phyloP scores from a whole-genome alignment of 2,888 invertebrate genomes.

The Hirudinaria manillensis region DNA sequence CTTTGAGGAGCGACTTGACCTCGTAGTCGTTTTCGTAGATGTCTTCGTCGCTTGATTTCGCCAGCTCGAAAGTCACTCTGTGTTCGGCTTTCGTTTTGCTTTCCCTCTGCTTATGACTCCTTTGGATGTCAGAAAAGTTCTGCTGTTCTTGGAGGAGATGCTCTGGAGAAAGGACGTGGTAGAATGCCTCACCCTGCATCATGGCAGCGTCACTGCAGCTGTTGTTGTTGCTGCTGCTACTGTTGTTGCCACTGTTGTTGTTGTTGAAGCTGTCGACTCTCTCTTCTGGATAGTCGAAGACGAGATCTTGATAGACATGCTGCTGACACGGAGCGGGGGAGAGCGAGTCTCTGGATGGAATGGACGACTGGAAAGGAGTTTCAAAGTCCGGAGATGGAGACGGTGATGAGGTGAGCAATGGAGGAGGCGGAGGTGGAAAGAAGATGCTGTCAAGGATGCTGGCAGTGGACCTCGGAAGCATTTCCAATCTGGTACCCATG shows the following conservation, averaged over 20 bases:
- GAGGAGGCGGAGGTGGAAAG: too few relatives aligned
- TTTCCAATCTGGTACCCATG: slow-evolving; percentile 7
- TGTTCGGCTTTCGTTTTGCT: slow-evolving; percentile 4
- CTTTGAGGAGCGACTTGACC: background rate
- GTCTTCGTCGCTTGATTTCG: slow-evolving; percentile 7
- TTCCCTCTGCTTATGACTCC: background rate
- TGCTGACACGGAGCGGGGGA: background rate
- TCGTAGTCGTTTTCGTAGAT: slow-evolving; percentile 16
- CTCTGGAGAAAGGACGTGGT: background rate
- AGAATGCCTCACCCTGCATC: background rate
- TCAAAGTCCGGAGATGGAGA: background rate
- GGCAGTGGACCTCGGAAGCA: background rate
- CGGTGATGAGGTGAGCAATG: too few relatives aligned
- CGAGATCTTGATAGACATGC: slow-evolving; percentile 24
- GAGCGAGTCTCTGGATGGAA: background rate
- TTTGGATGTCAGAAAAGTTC: background rate
- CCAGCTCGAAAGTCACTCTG: background rate
- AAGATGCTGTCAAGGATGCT: background rate
- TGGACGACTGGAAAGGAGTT: too few relatives aligned
- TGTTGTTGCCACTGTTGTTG: background rate
- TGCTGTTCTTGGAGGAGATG: slow-evolving; percentile 10
- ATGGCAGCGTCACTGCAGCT: background rate
- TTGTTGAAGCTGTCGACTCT: background rate
- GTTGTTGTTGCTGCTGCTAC: background rate
- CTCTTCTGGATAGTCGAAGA: slow-evolving; percentile 6